These are phyloP conservation scores for Iselma pallidipennis DNA, from an alignment of 2,888 invertebrate species.

Conservation along the genomic window DNA sequence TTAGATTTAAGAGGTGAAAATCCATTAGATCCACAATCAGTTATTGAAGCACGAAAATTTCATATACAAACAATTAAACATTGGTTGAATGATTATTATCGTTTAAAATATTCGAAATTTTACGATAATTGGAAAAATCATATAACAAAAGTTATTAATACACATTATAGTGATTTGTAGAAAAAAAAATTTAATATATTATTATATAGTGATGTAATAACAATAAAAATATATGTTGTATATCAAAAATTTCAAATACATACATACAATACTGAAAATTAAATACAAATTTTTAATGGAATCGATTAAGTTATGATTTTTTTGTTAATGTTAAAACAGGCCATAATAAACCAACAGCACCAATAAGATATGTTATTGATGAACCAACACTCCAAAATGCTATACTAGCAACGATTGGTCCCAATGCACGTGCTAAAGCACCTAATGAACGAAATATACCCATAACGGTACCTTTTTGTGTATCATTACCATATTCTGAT, in stretches of 20 bases:
- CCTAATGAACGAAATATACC: conserved; percentile 95
- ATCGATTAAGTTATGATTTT: conserved; percentile 8
- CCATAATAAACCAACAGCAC: conserved; percentile 74
- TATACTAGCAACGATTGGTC: conserved; percentile 86
- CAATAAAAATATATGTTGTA: no score
- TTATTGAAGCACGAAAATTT: conserved; percentile 64
- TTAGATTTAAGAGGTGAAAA: conserved; percentile 74
- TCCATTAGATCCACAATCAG: conserved; percentile 67
- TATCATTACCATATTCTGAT: conserved; percentile 77
- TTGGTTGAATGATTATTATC: conserved; percentile 58
- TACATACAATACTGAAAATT: conserved; percentile 6
- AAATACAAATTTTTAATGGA: conserved; percentile 2
- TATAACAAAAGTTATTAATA: not conserved
- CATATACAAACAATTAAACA: conserved; percentile 65
- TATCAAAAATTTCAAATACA: no score
- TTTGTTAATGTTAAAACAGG: conserved; percentile 66
- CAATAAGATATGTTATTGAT: conserved; percentile 76
- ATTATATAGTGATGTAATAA: not conserved
- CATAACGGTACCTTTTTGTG: conserved; percentile 89
- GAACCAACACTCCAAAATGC: conserved; percentile 94
- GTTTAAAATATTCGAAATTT: conserved; percentile 8
- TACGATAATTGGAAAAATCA: not conserved
- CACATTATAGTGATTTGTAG: not conserved
- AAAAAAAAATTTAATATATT: not conserved
- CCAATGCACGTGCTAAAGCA: conserved; percentile 88